Evolutionary conservation across 92 coral and sea anemone genomes (phyloP), one percentile per base, ranked within the genome.

Genomic region (Diadumene lineata): DNA sequence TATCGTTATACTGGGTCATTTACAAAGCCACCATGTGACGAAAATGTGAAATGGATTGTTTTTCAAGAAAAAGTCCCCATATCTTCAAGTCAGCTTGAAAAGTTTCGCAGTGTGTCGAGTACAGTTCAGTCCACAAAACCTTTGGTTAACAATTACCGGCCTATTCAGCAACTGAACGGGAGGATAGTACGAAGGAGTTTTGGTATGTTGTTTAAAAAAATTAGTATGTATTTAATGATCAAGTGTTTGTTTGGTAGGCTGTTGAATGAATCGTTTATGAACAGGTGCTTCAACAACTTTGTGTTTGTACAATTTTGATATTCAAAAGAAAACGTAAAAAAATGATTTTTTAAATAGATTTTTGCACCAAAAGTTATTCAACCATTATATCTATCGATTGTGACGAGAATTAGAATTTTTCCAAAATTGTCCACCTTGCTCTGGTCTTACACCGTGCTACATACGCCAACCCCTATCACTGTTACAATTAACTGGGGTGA

Each of bases 1-100:
- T 96, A 96, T 81, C 78, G 89, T 19, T 96, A 96, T 64, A 69
- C 81, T 57, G 99, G 99, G 26, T 96, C 99, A 17, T 81, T 92
- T 30, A 96, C 99, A 25, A 89, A 86, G 0, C 99, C 99, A 50
- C 83, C 88, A 0, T 96, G 99, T 78, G 79, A 34, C 31, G 91
- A 96, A 62, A 89, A 85, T 34, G 98, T 93, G 8, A 88, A 90
- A 50, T 96, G 99, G 99, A 68, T 96, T 78, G 78, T 96, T 16
- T 88, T 92, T 61, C 88, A 89, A 43, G 76, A 87, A 23, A 77
- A 81, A 28, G 79, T 85, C 23, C 34, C 78, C 9, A 66, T 96
- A n/a, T 88, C 93, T 30, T 11, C 77, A 19, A 78, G 67, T 9
- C 93, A 92, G 70, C 50, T 96, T 43, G 44, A 77, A 2, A 19